Base-by-base conservation (phyloP, 2,113 vertebrate species). In the Ceyx cyanopectus region DNA sequence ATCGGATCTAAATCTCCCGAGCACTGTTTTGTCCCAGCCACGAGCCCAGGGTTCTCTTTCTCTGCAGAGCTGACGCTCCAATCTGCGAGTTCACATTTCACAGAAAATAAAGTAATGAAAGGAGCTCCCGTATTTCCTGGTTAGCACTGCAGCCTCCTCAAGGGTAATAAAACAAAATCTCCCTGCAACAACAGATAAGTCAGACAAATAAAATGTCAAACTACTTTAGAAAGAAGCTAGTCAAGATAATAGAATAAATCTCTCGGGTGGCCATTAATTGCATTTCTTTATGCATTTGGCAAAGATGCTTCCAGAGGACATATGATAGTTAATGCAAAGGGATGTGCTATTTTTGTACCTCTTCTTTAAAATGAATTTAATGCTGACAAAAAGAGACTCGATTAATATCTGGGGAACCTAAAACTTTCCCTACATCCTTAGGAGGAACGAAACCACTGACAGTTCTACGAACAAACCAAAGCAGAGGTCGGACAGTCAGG, bases 191-290 rank as follows among this genome's bases (percentile, higher is more conserved):
- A 89, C 86, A 96, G 83, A 62, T 81, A 94, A 93, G 82, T 88
- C 94, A 90, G 81, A 85, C 70, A 96, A 94, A 92, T 94, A 89
- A 94, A 94, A 93, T 68, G 86, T 94, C 87, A 93, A 93, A 78
- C 69, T 91, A 53, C 81, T 93, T 94, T 46, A 86, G 88, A 94
- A 95, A 95, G 79, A 92, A 91, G 81, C 69, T 90, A 84, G 48
- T 92, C 72, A 92, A 91, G 81, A 84, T 87, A 96, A 94, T 23
- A 91, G 81, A 93, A 90, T 89, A 76, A 86, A 94, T 88, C 86
- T 92, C 79, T 43, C n/a, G 81, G 62, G 76, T n/a, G 69, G 53
- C 83, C 83, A 58, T 89, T 94, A 95, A 89, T 81, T 94, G 93
- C 80, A 58, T 83, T 72, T 32, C 65, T 87, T 57, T 57, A 80